Base-by-base conservation (phyloP, 2,797 vertebrate species). In the Sciaenops ocellatus region DNA sequence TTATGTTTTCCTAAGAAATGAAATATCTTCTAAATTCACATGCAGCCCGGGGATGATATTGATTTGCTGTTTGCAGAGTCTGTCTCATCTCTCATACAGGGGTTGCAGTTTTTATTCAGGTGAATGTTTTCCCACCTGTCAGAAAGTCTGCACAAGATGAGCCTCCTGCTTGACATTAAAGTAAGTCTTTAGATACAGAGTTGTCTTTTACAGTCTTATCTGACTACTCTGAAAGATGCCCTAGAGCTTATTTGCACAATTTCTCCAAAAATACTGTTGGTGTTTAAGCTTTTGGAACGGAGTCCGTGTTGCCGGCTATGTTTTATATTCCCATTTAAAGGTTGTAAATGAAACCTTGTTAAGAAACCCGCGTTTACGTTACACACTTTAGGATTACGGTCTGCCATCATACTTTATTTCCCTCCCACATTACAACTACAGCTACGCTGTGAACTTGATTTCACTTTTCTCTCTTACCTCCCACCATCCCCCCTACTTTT, bases 21-120 rank as follows among this genome's bases (percentile, higher is more conserved):
- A 71, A 78, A 86, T 82, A 86, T 76, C 76, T 83, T 89, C 65
- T 76, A 83, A 83, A 91, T 93, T 91, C 90, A 85, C 84, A 76
- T 75, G 86, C 87, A 89, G 89, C 85, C 86, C 54, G 83, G 83
- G 87, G 86, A 92, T 84, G 78, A 41, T 95, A 94, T 95, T 91
- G 95, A 94, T 95, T 95, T 90, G 83, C 91, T 92, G 87, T 93
- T 88, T 47, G 54, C 85, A 74, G 83, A 90, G 83, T 85, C 85
- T 80, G 90, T 92, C 90, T 93, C 87, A 86, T 90, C 88, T 90
- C 69, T 88, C 86, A 88, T 86, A 85, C 84, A 82, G 85, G 77
- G 72, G 83, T 76, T 87, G 83, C 57, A 48, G 60, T 61, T 90
- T 90, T 84, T 88, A 76, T 80, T 78, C 88, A 87, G 89, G 90